A percentile compares a stretch with the other conserved stretches of the same genome.
Evolutionary conservation across 2,113 vertebrate genomes (phyloP).

Genomic region (Sturnira hondurensis): DNA sequence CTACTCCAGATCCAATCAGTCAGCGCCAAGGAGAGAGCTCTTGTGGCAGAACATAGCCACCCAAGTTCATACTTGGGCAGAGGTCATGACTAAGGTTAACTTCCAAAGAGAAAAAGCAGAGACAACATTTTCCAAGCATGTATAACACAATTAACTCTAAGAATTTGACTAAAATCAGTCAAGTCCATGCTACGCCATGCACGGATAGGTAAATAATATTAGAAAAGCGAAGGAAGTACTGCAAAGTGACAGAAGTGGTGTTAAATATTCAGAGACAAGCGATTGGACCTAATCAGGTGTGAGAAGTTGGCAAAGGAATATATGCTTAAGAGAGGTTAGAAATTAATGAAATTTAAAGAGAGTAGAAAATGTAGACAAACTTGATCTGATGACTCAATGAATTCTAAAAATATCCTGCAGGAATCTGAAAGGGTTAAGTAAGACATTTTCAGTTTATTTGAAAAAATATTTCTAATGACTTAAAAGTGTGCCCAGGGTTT

Average conservation of each 20-base stretch:
- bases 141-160: slow-evolving; percentile 20
- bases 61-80: not conserved
- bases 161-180: not conserved
- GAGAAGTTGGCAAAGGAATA: not conserved
- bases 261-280: slow-evolving; percentile 26
- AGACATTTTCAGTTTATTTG: slow-evolving; percentile 30
- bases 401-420: slow-evolving; percentile 31
- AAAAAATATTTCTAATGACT: slow-evolving; percentile 39
- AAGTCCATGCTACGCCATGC: not conserved
- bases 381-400: slow-evolving; percentile 28
- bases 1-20: not conserved
- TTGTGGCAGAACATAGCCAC: not conserved
- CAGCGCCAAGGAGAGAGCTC: not conserved
- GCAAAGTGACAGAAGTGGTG: not conserved
- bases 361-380: slow-evolving; percentile 20
- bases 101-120: not conserved
- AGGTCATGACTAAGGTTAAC: not conserved
- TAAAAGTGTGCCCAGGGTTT: slow-evolving; percentile 12
- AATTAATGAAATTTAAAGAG: slow-evolving; percentile 5
- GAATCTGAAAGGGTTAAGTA: not conserved
- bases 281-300: slow-evolving; percentile 5
- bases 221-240: not conserved
- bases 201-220: not conserved
- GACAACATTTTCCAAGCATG: not conserved
- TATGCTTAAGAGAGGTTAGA: not conserved